Percentiles rank a stretch among this genome's conserved stretches.
phyloP scores from a whole-genome alignment of 2,888 invertebrate genomes.

The Xestia ashworthii region DNA sequence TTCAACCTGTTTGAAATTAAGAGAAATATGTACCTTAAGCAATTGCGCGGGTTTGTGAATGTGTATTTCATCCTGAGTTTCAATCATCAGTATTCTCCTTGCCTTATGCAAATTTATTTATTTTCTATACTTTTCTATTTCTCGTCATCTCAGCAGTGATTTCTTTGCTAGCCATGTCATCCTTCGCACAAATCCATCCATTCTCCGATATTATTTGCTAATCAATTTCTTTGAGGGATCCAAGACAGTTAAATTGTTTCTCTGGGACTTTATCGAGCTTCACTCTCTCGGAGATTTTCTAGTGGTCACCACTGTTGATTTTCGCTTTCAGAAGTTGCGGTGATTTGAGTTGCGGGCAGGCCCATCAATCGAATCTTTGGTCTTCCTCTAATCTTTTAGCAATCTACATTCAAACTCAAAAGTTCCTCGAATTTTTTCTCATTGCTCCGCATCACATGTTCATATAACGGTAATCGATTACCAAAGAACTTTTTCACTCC shows the following conservation, averaged over 20 bases:
- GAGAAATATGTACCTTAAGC: not conserved
- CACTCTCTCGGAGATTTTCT: no score
- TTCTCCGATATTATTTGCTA: no score
- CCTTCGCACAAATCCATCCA: not conserved
- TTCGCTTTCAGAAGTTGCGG: no score
- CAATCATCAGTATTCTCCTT: not conserved
- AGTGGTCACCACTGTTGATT: no score
- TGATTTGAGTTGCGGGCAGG: no score
- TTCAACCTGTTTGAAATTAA: conserved; percentile 1
- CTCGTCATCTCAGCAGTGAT: not conserved
- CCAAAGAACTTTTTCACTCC: not conserved
- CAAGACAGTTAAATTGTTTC: no score
- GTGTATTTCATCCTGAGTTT: not conserved
- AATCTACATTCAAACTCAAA: not conserved
- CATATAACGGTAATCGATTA: not conserved
- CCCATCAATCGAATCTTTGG: not conserved
- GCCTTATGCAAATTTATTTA: not conserved
- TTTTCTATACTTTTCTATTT: not conserved
- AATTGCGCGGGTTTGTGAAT: not conserved
- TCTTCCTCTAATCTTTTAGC: not conserved
- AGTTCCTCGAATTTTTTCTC: not conserved
- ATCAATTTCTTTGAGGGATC: no score
- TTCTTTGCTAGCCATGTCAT: not conserved
- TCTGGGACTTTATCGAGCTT: no score
- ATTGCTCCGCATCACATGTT: not conserved